These are phyloP conservation scores for Antennarius maculatus DNA, from an alignment of 2,797 vertebrate species.

Conservation along the genomic window DNA sequence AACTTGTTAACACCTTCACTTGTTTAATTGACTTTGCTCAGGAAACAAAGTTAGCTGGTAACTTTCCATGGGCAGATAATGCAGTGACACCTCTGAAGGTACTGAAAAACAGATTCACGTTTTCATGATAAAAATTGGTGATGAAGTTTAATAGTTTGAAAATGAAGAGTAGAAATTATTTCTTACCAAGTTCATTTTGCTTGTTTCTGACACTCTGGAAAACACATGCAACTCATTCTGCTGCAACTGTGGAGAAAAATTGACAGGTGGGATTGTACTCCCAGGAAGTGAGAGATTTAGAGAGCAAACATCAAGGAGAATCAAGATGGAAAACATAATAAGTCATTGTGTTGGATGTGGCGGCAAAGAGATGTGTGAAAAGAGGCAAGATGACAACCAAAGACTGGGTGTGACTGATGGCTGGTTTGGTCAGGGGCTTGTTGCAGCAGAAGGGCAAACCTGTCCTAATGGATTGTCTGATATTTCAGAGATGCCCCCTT, in stretches of 20 bases:
- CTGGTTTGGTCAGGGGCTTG: slow-evolving; percentile 60
- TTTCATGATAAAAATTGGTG: slow-evolving; percentile 51
- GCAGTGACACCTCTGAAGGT: slow-evolving; percentile 20
- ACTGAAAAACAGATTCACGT: slow-evolving; percentile 45
- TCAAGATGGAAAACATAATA: slow-evolving; percentile 77
- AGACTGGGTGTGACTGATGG: slow-evolving; percentile 78
- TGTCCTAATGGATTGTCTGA: slow-evolving; percentile 75
- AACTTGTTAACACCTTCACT: slow-evolving; percentile 30
- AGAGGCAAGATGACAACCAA: slow-evolving; percentile 72
- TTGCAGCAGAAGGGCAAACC: slow-evolving; percentile 80
- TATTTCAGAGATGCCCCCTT: slow-evolving; percentile 57
- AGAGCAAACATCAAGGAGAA: slow-evolving; percentile 76
- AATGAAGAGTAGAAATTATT: slow-evolving; percentile 40
- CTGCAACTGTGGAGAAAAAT: slow-evolving; percentile 76
- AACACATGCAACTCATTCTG: slow-evolving; percentile 83
- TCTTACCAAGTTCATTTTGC: slow-evolving; percentile 25
- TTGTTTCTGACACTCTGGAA: slow-evolving; percentile 71
- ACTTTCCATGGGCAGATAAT: slow-evolving; percentile 13
- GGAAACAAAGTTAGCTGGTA: slow-evolving; percentile 35
- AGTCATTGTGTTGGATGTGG: slow-evolving; percentile 70
- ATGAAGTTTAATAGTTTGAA: slow-evolving; percentile 63
- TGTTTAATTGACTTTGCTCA: slow-evolving; percentile 36
- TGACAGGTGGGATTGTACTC: slow-evolving; percentile 73
- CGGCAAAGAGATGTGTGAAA: slow-evolving; percentile 78
- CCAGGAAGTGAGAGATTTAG: slow-evolving; percentile 61